Conservation (phyloP, 2,888 invertebrate species). For the Latheticus oryzae region DNA sequence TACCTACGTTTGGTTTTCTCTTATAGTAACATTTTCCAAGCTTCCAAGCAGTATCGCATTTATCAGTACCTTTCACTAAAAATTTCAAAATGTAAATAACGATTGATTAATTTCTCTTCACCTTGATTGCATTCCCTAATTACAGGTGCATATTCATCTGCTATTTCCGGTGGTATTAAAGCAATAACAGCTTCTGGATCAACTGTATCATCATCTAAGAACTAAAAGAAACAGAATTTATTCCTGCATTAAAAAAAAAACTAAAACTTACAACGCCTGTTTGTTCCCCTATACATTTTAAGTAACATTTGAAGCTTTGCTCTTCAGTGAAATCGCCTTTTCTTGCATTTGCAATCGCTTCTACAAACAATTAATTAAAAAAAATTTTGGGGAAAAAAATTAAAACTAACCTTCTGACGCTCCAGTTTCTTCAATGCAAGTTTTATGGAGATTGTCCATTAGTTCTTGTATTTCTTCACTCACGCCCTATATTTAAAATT, state of each 20-base stretch:
- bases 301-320: slow-evolving; percentile 60
- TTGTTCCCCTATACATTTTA: slow-evolving; percentile 58
- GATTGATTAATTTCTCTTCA: no score
- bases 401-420: slow-evolving; percentile 60
- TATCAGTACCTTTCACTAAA: no score
- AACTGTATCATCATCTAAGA: slow-evolving; percentile 60
- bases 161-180: slow-evolving; percentile 57
- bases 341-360: slow-evolving; percentile 52
- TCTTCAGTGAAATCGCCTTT: slow-evolving; percentile 60
- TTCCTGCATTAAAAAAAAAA: no score
- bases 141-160: slow-evolving; percentile 45
- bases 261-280: no score
- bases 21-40: slow-evolving; percentile 50
- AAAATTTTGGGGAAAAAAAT: no score
- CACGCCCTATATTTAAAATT: no score
- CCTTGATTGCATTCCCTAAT: slow-evolving; percentile 53
- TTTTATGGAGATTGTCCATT: slow-evolving; percentile 59
- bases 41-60: slow-evolving; percentile 53
- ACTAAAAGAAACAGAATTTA: no score
- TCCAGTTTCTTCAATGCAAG: slow-evolving; percentile 62
- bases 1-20: slow-evolving; percentile 44
- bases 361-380: slow-evolving; percentile 44
- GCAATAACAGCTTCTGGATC: slow-evolving; percentile 58
- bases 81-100: no score
- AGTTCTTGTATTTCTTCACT: slow-evolving; percentile 61